Percentiles rank a stretch among this genome's conserved stretches.
These are phyloP conservation scores for Uria lomvia DNA, from an alignment of 2,113 vertebrate genomes.

Conservation along the genomic window DNA sequence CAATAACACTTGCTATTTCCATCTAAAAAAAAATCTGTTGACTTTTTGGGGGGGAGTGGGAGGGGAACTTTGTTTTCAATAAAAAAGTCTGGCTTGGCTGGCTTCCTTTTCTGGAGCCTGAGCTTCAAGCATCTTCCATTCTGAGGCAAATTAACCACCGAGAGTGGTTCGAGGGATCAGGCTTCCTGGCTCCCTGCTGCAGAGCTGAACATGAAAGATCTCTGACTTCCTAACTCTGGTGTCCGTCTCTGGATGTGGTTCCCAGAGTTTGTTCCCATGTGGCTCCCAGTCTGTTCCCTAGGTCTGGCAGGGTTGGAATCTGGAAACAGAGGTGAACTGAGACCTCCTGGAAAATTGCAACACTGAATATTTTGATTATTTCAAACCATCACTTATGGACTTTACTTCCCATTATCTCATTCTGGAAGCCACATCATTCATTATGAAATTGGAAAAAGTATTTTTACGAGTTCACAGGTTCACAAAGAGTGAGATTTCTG, in stretches of 20 bases:
- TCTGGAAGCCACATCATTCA: background rate
- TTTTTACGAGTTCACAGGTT: background rate
- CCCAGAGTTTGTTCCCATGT: background rate
- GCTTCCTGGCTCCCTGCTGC: background rate
- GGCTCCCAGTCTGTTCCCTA: background rate
- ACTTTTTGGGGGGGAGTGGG: background rate
- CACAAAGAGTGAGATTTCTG: background rate
- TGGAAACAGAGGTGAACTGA: background rate
- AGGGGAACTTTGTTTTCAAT: background rate
- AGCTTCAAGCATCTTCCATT: background rate
- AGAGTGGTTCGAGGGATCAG: background rate
- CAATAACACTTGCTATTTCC: background rate
- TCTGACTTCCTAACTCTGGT: background rate
- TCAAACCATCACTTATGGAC: background rate
- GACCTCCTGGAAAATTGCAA: background rate
- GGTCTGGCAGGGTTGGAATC: background rate
- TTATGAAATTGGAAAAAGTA: background rate
- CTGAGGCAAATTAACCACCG: background rate
- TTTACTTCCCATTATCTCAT: background rate
- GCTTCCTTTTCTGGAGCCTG: background rate
- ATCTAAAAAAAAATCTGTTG: background rate
- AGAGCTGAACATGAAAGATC: background rate
- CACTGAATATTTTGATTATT: background rate
- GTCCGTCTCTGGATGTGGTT: background rate
- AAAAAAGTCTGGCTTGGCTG: background rate